Evolutionary conservation across 2,888 invertebrate species (phyloP).

Genomic region (Leptothorax acervorum): DNA sequence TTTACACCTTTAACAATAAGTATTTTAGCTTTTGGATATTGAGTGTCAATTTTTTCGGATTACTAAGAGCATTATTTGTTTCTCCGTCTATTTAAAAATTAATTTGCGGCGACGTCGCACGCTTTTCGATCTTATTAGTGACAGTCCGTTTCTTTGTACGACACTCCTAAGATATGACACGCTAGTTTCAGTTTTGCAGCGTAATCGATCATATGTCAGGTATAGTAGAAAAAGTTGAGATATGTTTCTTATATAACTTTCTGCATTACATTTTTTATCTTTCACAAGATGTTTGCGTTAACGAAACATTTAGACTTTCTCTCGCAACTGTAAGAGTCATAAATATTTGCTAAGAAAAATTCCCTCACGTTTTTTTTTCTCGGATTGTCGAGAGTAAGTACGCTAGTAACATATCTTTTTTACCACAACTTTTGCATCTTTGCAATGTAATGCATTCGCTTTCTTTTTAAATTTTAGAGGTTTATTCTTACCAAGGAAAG

Average conservation of each 20-base stretch:
- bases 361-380: not conserved
- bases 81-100: not conserved
- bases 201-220: constrained; percentile 34
- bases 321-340: constrained; percentile 10
- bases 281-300: constrained; percentile 21
- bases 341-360: constrained; percentile 39
- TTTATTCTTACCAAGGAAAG: not conserved
- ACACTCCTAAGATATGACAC: not conserved
- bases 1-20: not conserved
- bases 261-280: constrained; percentile 23
- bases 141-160: not conserved
- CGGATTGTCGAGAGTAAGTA: not conserved
- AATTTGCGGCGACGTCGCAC: not conserved
- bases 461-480: not conserved
- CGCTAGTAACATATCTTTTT: not conserved
- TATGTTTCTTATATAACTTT: constrained; percentile 35
- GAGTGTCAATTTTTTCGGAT: not conserved
- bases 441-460: no score
- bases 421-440: not conserved
- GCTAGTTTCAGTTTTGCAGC: not conserved
- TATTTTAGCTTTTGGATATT: not conserved
- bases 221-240: not conserved
- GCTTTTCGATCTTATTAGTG: constrained; percentile 6
- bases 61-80: not conserved
- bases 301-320: constrained; percentile 26